Evolutionary conservation across 2,888 invertebrate species (phyloP).

Genomic region (Troides oblongomaculatus): DNA sequence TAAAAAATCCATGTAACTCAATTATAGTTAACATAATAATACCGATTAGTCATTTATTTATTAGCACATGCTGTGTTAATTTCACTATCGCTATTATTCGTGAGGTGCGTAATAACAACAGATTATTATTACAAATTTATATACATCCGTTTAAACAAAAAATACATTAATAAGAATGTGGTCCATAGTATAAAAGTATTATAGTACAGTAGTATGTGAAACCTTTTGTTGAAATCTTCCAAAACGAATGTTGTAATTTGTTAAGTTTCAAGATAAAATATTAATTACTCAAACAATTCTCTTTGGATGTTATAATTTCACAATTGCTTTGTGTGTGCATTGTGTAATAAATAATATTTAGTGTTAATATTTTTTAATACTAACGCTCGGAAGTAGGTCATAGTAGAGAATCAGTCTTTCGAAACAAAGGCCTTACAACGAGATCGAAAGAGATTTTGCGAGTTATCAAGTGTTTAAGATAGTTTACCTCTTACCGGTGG

Average conservation of each 20-base stretch:
- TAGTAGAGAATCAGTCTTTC: constrained; percentile 1
- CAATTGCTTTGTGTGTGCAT: background rate
- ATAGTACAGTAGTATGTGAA: background rate
- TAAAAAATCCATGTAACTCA: no score
- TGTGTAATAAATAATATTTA: background rate
- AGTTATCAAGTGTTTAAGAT: background rate
- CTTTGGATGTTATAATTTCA: background rate
- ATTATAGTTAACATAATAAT: no score
- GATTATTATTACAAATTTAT: background rate
- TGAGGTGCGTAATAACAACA: no score
- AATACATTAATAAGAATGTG: background rate
- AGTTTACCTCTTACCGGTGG: background rate
- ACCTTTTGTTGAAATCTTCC: background rate
- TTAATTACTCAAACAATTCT: background rate
- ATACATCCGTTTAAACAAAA: background rate
- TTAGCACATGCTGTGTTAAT: no score
- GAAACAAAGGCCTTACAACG: constrained; percentile 6
- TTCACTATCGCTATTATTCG: no score
- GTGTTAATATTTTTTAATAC: background rate
- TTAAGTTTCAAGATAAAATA: background rate
- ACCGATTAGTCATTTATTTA: no score
- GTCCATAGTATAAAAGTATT: background rate
- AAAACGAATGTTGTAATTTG: background rate
- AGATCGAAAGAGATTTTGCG: background rate
- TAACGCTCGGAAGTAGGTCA: constrained; percentile 4